phyloP scores from a whole-genome alignment of 2,797 vertebrate species.

The Syngnathus acus region DNA sequence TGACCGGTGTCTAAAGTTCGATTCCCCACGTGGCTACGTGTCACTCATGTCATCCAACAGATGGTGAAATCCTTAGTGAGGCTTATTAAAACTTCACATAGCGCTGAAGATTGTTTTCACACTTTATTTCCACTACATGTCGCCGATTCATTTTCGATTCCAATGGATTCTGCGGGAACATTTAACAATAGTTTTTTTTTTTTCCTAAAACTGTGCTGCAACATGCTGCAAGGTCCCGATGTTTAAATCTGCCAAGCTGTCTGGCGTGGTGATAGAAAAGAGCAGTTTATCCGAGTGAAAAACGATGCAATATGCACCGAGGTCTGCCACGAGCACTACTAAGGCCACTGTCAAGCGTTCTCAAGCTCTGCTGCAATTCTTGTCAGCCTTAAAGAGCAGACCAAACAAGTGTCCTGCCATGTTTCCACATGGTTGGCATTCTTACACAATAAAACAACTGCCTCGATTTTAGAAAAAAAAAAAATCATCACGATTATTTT shows the following conservation, averaged over 20 bases:
- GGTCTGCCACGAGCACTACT: not conserved
- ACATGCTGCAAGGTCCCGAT: not conserved
- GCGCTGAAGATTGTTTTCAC: not conserved
- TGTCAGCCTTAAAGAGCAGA: not conserved
- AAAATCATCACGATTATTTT: too few relatives aligned
- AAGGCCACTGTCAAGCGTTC: not conserved
- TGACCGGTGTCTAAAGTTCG: conserved; percentile 55
- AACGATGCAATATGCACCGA: conserved; percentile 7
- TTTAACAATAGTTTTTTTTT: not conserved
- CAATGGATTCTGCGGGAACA: not conserved
- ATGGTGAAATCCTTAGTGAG: conserved; percentile 23
- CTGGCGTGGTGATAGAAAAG: not conserved
- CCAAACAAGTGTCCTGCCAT: not conserved
- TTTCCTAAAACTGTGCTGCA: not conserved
- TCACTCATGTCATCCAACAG: conserved; percentile 28
- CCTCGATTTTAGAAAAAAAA: too few relatives aligned
- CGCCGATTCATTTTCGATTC: not conserved
- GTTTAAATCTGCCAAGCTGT: conserved; percentile 7
- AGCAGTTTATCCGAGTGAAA: not conserved
- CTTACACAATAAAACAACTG: not conserved
- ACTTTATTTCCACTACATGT: not conserved
- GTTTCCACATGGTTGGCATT: not conserved
- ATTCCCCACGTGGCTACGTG: conserved; percentile 19
- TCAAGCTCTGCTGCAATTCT: not conserved
- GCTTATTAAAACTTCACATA: conserved; percentile 14